Evolutionary conservation across 2,113 vertebrate genomes (phyloP).

Genomic region (Psophia crepitans): DNA sequence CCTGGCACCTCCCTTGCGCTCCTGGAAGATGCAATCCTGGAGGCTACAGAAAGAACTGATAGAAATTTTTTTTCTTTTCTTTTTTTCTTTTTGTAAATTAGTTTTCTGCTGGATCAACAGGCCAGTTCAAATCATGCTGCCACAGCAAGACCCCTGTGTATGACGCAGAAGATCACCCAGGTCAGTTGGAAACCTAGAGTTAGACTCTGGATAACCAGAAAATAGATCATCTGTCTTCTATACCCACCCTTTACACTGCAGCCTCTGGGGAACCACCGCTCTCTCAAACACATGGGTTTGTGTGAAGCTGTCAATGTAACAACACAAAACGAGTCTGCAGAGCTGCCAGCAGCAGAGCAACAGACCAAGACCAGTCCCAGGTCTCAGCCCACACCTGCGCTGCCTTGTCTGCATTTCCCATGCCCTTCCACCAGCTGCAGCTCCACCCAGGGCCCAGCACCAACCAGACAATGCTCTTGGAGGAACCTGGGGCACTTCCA

Average conservation of each 20-base stretch:
- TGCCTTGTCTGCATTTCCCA: background rate
- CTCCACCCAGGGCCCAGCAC: background rate
- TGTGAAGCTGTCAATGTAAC: background rate
- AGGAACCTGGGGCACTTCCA: background rate
- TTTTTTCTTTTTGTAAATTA: background rate
- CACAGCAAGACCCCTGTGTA: background rate
- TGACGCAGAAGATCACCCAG: background rate
- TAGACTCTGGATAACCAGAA: background rate
- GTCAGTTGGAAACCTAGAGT: background rate
- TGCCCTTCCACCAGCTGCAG: background rate
- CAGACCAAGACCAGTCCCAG: accelerated
- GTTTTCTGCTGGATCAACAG: background rate
- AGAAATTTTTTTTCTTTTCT: background rate
- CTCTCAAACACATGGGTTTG: background rate
- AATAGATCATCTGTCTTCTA: background rate
- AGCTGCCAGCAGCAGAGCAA: background rate
- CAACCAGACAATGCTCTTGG: background rate
- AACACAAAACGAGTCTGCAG: background rate
- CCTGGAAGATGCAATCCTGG: background rate
- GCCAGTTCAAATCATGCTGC: background rate
- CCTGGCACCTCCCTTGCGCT: background rate
- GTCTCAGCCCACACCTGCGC: background rate
- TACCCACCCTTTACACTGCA: background rate
- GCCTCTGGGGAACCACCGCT: background rate
- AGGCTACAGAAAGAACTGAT: background rate